phyloP scores from a whole-genome alignment of 2,113 vertebrate genomes.

The Peromyscus polionotus region DNA sequence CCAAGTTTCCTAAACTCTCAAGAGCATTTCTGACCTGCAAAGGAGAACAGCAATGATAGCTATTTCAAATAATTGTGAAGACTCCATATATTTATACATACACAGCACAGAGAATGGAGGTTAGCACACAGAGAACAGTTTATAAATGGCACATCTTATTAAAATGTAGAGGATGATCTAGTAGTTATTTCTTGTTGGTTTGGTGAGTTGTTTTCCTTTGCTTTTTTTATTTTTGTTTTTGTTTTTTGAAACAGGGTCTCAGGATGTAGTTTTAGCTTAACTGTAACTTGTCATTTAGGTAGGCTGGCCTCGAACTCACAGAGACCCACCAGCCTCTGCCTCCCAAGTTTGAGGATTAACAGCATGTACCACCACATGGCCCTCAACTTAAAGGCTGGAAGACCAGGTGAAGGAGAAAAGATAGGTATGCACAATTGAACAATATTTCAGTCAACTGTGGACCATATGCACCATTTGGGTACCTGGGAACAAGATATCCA shows the following conservation, averaged over 20 bases:
- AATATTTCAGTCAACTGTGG: background rate
- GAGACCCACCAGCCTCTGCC: too few species aligned
- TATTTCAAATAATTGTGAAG: background rate
- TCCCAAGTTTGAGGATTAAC: background rate
- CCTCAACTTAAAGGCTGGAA: background rate
- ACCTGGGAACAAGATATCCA: background rate
- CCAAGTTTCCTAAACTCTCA: background rate
- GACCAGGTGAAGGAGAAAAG: background rate
- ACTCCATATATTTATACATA: background rate
- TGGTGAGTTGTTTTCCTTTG: background rate
- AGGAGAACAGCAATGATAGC: constrained; percentile 23
- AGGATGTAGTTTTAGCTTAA: background rate
- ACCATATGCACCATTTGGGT: background rate
- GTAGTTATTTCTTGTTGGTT: background rate
- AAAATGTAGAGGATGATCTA: background rate
- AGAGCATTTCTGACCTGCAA: background rate
- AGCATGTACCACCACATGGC: background rate
- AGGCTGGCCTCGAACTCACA: background rate
- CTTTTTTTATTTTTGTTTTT: background rate
- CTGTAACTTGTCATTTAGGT: background rate
- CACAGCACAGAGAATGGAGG: background rate
- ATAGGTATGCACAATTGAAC: background rate
- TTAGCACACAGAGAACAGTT: background rate
- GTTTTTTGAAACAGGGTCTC: background rate
- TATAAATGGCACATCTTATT: too few species aligned